Percentiles rank a stretch among this genome's conserved stretches.
Evolutionary conservation across 2,888 invertebrate species (phyloP).

Genomic region (Blastobasis lacticolella): DNA sequence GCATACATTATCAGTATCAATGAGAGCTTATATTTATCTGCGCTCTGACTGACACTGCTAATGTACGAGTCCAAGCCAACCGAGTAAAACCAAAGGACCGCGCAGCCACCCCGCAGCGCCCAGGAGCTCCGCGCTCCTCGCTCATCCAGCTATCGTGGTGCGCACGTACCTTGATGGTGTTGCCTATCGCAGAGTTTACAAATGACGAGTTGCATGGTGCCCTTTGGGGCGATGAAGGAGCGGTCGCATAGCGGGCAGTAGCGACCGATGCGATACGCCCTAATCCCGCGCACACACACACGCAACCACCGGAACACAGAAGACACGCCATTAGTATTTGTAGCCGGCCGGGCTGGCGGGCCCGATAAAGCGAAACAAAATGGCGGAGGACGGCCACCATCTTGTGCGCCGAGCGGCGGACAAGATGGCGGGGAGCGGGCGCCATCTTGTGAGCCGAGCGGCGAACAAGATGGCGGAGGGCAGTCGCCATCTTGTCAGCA

Average conservation of each 20-base stretch:
- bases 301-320: conserved; percentile 71
- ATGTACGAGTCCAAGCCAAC: too few species aligned
- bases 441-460: too few species aligned
- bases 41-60: too few species aligned
- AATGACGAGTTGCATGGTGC: conserved; percentile 78
- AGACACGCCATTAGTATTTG: conserved; percentile 69
- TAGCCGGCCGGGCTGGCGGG: conserved; percentile 24
- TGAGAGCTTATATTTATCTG: too few species aligned
- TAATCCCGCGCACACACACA: conserved; percentile 68
- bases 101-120: too few species aligned
- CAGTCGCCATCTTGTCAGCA: too few species aligned
- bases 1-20: too few species aligned
- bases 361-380: conserved; percentile 12
- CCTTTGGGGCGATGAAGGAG: conserved; percentile 79
- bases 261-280: conserved; percentile 82
- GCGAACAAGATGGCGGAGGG: too few species aligned
- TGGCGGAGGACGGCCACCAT: conserved; percentile 16
- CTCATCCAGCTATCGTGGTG: neutral
- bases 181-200: conserved; percentile 75
- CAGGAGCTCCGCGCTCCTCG: too few species aligned
- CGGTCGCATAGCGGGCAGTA: conserved; percentile 82
- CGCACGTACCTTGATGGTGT: conserved; percentile 72
- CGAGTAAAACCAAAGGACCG: too few species aligned
- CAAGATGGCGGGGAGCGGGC: too few species aligned
- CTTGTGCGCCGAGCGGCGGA: too few species aligned